These are phyloP conservation scores for Drosophila ohnishii DNA, from an alignment of 1,140 invertebrate species.

Conservation along the genomic window DNA sequence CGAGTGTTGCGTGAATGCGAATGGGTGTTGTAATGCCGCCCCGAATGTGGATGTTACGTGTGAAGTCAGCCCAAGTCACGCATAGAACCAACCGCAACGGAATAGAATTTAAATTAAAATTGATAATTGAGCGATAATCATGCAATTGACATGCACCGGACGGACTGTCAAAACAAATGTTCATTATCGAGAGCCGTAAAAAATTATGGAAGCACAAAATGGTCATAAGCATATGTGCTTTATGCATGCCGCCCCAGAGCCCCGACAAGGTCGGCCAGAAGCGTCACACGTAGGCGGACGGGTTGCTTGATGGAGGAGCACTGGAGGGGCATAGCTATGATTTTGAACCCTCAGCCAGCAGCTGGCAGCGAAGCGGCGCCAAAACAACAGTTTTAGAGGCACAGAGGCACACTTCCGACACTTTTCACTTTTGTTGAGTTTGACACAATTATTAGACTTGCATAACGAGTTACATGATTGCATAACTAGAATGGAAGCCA, in stretches of 20 bases:
- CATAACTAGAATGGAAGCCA: constrained; percentile 33
- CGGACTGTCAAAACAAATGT: constrained; percentile 66
- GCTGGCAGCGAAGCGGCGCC: constrained; percentile 44
- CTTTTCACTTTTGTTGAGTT: constrained; percentile 56
- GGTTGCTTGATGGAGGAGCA: background rate
- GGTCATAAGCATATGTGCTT: constrained; percentile 37
- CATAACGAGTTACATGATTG: constrained; percentile 36
- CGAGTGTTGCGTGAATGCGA: constrained; percentile 48
- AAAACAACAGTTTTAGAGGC: constrained; percentile 34
- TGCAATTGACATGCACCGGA: constrained; percentile 74
- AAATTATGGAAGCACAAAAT: constrained; percentile 54
- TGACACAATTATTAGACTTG: constrained; percentile 47
- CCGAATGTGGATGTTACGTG: constrained; percentile 15
- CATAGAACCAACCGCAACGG: constrained; percentile 24
- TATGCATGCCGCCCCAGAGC: constrained; percentile 40
- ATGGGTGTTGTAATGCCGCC: constrained; percentile 30
- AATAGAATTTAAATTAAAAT: constrained; percentile 41
- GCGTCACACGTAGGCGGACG: constrained; percentile 38
- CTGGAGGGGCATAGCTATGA: constrained; percentile 5
- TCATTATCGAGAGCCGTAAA: constrained; percentile 50
- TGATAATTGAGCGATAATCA: constrained; percentile 52
- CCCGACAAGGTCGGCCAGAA: constrained; percentile 56
- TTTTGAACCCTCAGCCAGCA: constrained; percentile 16
- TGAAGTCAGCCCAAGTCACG: constrained; percentile 31
- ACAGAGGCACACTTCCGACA: constrained; percentile 52